Percentiles rank a stretch among this genome's conserved stretches.
Conservation (phyloP, 1,140 invertebrate genomes). For the Leptonema lineaticorne region DNA sequence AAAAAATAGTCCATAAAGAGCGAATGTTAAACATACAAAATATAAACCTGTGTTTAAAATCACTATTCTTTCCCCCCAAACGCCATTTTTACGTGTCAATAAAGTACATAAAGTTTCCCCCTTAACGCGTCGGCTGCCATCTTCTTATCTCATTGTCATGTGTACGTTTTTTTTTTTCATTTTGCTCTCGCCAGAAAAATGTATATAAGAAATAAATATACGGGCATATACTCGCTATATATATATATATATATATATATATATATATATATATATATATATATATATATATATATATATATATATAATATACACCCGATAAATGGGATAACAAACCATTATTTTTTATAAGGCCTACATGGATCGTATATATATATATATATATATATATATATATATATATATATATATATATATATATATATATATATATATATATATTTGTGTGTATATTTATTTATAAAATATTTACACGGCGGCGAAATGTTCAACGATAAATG, state of each 20-base stretch:
- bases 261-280: too few relatives aligned
- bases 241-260: too few relatives aligned
- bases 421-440: background rate
- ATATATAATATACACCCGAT: too few relatives aligned
- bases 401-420: background rate
- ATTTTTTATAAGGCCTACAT: background rate
- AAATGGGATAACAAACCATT: background rate
- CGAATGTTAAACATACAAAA: too few relatives aligned
- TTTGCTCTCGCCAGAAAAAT: slow-evolving; percentile 13
- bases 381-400: background rate
- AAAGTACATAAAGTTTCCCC: slow-evolving; percentile 32
- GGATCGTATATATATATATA: background rate
- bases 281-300: too few relatives aligned
- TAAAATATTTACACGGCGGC: too few relatives aligned
- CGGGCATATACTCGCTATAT: background rate
- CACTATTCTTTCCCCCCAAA: slow-evolving; percentile 18
- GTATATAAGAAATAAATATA: slow-evolving; percentile 9
- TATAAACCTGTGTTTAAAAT: slow-evolving; percentile 10
- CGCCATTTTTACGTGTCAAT: slow-evolving; percentile 34
- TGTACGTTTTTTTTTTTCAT: slow-evolving; percentile 25
- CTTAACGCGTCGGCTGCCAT: background rate
- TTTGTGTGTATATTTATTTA: too few relatives aligned
- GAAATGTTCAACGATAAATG: too few relatives aligned
- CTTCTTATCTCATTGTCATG: slow-evolving; percentile 31
- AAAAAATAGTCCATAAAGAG: too few relatives aligned